These are phyloP conservation scores for Leptoteleia sp. DNA, from an alignment of 1,140 invertebrate species.

Conservation along the genomic window DNA sequence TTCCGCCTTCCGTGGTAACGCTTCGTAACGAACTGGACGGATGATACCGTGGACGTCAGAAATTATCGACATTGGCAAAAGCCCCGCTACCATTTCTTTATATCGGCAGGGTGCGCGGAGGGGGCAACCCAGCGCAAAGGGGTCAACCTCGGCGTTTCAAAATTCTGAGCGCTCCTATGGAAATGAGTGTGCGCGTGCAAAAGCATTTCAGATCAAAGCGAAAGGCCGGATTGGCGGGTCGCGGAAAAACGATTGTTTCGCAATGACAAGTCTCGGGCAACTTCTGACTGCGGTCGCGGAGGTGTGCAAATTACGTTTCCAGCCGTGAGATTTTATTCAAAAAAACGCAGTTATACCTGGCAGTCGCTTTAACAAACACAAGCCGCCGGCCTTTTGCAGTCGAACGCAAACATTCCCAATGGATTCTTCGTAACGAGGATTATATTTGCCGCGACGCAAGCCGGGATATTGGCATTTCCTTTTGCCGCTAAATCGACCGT, in stretches of 20 bases:
- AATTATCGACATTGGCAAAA: constrained; percentile 69
- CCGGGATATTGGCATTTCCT: constrained; percentile 13
- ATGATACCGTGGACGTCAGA: constrained; percentile 71
- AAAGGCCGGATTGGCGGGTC: constrained; percentile 9
- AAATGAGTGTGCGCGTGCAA: constrained; percentile 29
- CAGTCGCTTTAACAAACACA: constrained; percentile 36
- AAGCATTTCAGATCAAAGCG: constrained; percentile 28
- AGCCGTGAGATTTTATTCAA: constrained; percentile 34
- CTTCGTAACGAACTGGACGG: constrained; percentile 70
- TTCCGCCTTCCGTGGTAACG: constrained; percentile 59
- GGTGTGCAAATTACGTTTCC: constrained; percentile 47
- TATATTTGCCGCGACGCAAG: constrained; percentile 8
- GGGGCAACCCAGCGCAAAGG: constrained; percentile 56
- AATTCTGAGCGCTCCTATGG: constrained; percentile 24
- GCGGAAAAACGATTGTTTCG: constrained; percentile 20
- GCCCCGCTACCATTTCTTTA: constrained; percentile 71
- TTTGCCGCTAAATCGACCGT: constrained; percentile 14
- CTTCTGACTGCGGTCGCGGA: constrained; percentile 29
- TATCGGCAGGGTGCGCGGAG: constrained; percentile 60
- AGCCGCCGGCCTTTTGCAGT: constrained; percentile 12
- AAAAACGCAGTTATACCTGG: constrained; percentile 39
- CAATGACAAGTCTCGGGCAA: constrained; percentile 37
- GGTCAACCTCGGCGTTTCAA: constrained; percentile 48
- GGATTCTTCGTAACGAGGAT: constrained; percentile 20
- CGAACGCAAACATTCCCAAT: constrained; percentile 27